Percentiles rank a stretch among this genome's conserved stretches.
These are phyloP conservation scores for Octonoba sinensis DNA, from an alignment of 2,888 invertebrate genomes.

Conservation along the genomic window DNA sequence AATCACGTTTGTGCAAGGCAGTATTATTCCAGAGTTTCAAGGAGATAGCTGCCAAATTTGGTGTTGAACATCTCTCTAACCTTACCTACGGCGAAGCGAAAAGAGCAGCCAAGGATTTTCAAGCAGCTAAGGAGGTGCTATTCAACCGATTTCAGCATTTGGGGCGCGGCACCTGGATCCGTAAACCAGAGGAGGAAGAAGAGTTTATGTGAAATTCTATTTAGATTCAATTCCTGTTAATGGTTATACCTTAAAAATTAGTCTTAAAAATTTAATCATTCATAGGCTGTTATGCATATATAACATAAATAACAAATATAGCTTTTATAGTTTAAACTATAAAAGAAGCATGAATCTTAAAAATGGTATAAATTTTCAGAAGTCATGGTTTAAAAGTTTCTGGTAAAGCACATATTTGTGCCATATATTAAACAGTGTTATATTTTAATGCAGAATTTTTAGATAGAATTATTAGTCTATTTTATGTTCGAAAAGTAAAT, in stretches of 20 bases:
- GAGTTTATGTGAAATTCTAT: constrained; percentile 68
- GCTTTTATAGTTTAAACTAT: constrained; percentile 40
- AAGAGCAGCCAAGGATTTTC: constrained; percentile 69
- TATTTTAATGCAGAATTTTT: constrained; percentile 24
- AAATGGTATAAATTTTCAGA: constrained; percentile 17
- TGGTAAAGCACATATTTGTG: background rate
- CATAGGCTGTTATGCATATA: constrained; percentile 36
- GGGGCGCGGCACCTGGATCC: constrained; percentile 71
- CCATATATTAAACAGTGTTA: constrained; percentile 1
- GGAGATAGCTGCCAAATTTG: constrained; percentile 61
- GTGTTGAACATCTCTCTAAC: constrained; percentile 63
- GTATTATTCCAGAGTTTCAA: constrained; percentile 65
- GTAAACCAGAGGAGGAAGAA: constrained; percentile 72
- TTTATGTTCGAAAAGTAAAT: constrained; percentile 41
- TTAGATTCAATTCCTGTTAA: constrained; percentile 45
- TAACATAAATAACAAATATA: constrained; percentile 35
- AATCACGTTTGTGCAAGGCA: constrained; percentile 65
- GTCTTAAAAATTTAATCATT: constrained; percentile 41
- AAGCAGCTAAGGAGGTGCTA: constrained; percentile 70
- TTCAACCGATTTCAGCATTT: constrained; percentile 69
- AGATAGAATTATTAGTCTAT: constrained; percentile 43
- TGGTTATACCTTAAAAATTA: constrained; percentile 39
- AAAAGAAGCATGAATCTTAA: constrained; percentile 18
- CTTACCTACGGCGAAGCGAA: constrained; percentile 67
- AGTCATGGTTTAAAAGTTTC: constrained; percentile 21